Evolutionary conservation across 2,113 vertebrate species (phyloP).

Genomic region (Bettongia penicillata): DNA sequence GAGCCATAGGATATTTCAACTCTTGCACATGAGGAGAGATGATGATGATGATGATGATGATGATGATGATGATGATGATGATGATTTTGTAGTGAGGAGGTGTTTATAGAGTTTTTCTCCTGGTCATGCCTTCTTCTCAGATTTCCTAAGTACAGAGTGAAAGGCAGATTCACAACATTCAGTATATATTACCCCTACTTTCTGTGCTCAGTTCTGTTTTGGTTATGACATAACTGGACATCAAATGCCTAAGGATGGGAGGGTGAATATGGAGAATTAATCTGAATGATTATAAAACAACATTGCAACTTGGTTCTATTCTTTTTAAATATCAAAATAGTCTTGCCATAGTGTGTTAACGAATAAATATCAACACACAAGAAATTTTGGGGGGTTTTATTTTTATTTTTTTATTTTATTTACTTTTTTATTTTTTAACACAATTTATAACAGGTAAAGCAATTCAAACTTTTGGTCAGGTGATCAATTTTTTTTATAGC

Average conservation of each 20-base stretch:
- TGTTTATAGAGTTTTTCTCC: neutral
- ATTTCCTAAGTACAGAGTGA: neutral
- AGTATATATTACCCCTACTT: rapidly evolving
- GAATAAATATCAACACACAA: neutral
- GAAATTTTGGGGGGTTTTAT: too few species aligned
- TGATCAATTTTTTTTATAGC: too few species aligned
- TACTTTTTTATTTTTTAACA: too few species aligned
- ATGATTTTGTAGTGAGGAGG: neutral
- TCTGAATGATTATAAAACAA: neutral
- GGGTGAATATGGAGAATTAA: rapidly evolving
- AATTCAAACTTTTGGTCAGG: too few species aligned
- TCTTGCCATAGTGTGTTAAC: neutral
- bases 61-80: too few species aligned
- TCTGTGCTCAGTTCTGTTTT: neutral
- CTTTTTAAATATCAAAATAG: neutral
- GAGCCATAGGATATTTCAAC: neutral
- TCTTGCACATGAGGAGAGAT: neutral
- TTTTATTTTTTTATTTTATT: too few species aligned
- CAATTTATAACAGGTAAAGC: too few species aligned
- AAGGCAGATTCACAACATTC: rapidly evolving
- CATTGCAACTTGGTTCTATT: neutral
- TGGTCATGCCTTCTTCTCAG: neutral
- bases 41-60: too few species aligned
- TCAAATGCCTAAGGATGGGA: neutral
- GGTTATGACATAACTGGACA: neutral